Conservation (phyloP, 1,140 invertebrate genomes). For the Galleria mellonella region DNA sequence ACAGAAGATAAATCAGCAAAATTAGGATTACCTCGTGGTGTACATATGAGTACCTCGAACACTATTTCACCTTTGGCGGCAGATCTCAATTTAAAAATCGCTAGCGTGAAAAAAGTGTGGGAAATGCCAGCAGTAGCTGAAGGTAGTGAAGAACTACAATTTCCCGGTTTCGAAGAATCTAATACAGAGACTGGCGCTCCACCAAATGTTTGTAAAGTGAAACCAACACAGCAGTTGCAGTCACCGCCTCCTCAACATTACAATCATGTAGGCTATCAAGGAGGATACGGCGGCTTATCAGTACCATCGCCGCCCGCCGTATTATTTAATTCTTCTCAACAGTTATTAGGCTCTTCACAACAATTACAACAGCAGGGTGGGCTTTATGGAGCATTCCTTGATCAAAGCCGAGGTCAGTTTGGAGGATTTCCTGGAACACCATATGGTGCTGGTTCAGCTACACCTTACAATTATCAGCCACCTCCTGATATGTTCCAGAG, state of each 20-base stretch:
- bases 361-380: constrained; percentile 85
- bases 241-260: constrained; percentile 76
- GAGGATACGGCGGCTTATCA: constrained; percentile 82
- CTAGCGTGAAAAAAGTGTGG: constrained; percentile 94
- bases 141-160: constrained; percentile 71
- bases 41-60: constrained; percentile 75
- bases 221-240: constrained; percentile 73
- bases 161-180: constrained; percentile 58
- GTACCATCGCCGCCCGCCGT: constrained; percentile 88
- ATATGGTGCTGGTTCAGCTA: constrained; percentile 68
- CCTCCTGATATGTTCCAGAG: constrained; percentile 88
- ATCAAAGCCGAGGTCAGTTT: constrained; percentile 66
- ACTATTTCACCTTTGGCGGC: constrained; percentile 76
- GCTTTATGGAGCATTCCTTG: constrained; percentile 74
- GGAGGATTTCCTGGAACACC: constrained; percentile 67
- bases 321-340: constrained; percentile 84
- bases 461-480: constrained; percentile 74
- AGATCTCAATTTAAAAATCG: constrained; percentile 95
- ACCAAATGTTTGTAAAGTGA: constrained; percentile 71
- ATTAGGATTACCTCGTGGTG: constrained; percentile 78
- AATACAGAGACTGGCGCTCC: constrained; percentile 56
- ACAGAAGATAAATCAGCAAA: constrained; percentile 83
- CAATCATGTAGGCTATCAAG: constrained; percentile 67
- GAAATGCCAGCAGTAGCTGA: constrained; percentile 80
- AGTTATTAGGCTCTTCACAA: constrained; percentile 79